Conservation (phyloP, 2,113 vertebrate genomes). For the Protobothrops flavoviridis region DNA sequence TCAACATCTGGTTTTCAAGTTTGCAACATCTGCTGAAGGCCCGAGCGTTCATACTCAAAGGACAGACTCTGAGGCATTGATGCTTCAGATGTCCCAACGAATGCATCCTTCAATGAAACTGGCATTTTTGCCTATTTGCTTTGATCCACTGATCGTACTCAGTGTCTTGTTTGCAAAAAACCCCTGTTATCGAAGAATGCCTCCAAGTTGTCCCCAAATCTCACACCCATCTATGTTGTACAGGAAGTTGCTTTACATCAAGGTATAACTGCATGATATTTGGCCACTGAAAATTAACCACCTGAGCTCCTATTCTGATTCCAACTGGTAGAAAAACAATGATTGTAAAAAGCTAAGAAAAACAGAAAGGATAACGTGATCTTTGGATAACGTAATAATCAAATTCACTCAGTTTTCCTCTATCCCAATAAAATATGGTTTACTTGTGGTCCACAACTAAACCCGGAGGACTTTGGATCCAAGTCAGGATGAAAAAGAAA, state of each 20-base stretch:
- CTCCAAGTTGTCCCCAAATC: neutral
- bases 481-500: neutral
- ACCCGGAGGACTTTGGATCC: neutral
- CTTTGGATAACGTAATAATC: neutral
- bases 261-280: neutral
- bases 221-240: no score
- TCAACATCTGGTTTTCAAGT: neutral
- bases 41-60: neutral
- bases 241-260: neutral
- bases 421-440: neutral
- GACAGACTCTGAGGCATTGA: no score
- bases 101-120: neutral
- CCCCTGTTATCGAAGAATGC: neutral
- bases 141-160: neutral
- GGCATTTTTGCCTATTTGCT: neutral
- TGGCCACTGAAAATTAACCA: neutral
- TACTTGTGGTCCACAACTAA: neutral
- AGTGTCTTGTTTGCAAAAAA: neutral
- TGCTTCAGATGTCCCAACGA: neutral
- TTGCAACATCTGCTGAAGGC: no score
- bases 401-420: neutral
- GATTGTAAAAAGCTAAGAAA: neutral
- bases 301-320: no score
- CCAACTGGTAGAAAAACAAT: neutral
- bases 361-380: neutral